These are phyloP conservation scores for Bombus confusus DNA, from an alignment of 1,140 invertebrate genomes.

Conservation along the genomic window DNA sequence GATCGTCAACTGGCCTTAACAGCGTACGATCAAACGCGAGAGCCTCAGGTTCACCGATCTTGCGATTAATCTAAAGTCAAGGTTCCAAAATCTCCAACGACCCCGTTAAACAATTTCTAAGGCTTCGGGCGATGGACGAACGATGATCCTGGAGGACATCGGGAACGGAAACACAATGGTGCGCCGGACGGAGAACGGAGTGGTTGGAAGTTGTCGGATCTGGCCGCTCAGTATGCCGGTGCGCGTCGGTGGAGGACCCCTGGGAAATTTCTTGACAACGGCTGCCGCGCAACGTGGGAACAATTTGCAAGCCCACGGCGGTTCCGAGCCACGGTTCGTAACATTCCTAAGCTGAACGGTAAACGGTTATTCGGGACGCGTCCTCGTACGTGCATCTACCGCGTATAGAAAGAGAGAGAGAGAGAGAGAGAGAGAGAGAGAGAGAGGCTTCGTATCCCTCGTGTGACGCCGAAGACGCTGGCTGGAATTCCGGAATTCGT, in stretches of 20 bases:
- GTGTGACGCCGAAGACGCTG: constrained; percentile 68
- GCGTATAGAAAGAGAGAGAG: background rate
- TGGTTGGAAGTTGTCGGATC: constrained; percentile 55
- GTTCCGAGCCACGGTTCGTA: constrained; percentile 65
- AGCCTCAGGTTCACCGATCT: no score
- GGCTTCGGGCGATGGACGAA: no score
- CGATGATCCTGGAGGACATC: background rate
- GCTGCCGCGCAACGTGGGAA: constrained; percentile 68
- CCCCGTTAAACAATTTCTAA: background rate
- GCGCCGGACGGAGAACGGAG: constrained; percentile 10
- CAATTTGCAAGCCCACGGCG: constrained; percentile 76
- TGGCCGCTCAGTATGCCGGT: constrained; percentile 62
- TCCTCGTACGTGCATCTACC: constrained; percentile 69
- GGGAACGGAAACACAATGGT: constrained; percentile 28
- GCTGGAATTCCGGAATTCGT: constrained; percentile 73
- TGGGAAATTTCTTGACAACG: constrained; percentile 72
- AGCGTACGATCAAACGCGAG: no score
- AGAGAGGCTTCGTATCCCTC: constrained; percentile 51
- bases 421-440: background rate
- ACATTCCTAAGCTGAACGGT: constrained; percentile 73
- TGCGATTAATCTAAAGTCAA: no score
- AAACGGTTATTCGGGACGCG: constrained; percentile 76
- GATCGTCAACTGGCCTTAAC: no score
- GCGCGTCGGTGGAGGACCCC: constrained; percentile 53
- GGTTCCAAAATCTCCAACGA: background rate